Conservation (phyloP, 37 sponge, comb jelly and placozoan genomes). For the Axinella damicornis region DNA sequence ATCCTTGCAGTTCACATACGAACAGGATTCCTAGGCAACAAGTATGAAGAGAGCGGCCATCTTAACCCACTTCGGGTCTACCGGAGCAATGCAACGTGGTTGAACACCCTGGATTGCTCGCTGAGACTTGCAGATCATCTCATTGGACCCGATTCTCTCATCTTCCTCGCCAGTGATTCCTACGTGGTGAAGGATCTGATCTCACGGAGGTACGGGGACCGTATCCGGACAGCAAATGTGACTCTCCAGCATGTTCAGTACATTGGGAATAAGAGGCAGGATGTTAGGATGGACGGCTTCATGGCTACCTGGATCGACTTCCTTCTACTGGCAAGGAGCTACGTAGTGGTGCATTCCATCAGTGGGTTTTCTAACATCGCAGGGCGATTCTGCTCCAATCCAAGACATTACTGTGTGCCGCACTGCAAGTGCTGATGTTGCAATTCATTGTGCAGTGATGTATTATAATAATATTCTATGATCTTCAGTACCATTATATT, state of each 20-base stretch:
- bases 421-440: background rate
- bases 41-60: background rate
- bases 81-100: slow-evolving; percentile 1
- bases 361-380: slow-evolving; percentile 23
- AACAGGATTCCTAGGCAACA: slow-evolving; percentile 47
- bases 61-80: background rate
- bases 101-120: slow-evolving; percentile 17
- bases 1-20: slow-evolving; percentile 34
- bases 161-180: slow-evolving; percentile 33
- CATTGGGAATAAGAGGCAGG: background rate
- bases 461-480: too few species aligned
- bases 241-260: slow-evolving; percentile 14
- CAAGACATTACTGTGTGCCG: background rate
- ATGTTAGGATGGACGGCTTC: background rate
- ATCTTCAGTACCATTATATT: too few species aligned
- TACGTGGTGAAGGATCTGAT: slow-evolving; percentile 31
- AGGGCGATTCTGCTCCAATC: slow-evolving; percentile 9
- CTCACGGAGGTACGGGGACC: background rate
- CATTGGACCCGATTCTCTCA: background rate
- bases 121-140: background rate
- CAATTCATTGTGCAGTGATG: too few species aligned
- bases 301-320: slow-evolving; percentile 25
- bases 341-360: slow-evolving; percentile 5
- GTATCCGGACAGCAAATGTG: slow-evolving; percentile 1
- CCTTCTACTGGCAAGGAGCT: slow-evolving; percentile 4